phyloP scores from a whole-genome alignment of 2,797 vertebrate species.

The Varecia variegata region DNA sequence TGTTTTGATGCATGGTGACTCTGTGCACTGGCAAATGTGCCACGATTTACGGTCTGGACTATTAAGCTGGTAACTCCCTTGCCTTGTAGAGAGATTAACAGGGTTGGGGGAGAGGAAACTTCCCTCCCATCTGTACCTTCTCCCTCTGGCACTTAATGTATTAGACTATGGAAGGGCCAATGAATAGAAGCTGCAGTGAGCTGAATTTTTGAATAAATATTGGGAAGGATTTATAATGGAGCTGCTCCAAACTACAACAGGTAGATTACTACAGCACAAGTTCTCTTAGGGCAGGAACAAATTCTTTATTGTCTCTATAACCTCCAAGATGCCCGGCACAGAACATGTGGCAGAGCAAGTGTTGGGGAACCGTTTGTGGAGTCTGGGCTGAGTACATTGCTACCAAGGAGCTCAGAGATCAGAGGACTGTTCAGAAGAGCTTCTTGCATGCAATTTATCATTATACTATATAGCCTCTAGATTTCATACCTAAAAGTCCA shows the following conservation, averaged over 20 bases:
- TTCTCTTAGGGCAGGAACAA: background rate
- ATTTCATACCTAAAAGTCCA: background rate
- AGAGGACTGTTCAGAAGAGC: background rate
- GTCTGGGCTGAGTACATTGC: background rate
- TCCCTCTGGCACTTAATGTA: background rate
- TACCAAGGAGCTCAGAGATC: background rate
- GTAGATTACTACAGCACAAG: background rate
- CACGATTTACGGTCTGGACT: background rate
- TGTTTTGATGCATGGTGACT: background rate
- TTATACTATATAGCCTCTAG: background rate
- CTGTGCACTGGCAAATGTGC: background rate
- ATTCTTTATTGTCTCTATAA: background rate
- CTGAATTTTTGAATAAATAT: background rate
- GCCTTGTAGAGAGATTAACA: background rate
- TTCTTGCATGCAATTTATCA: background rate
- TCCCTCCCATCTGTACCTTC: background rate
- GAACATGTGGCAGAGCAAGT: background rate
- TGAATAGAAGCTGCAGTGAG: background rate
- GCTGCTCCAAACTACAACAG: background rate
- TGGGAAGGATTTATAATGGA: background rate
- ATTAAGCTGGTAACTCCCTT: background rate
- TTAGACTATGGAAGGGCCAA: background rate
- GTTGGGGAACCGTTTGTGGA: background rate
- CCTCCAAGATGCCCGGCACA: background rate
- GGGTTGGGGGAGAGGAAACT: background rate